These are phyloP conservation scores for Ceratosolen fusciceps DNA, from an alignment of 1,140 invertebrate genomes.

Conservation along the genomic window DNA sequence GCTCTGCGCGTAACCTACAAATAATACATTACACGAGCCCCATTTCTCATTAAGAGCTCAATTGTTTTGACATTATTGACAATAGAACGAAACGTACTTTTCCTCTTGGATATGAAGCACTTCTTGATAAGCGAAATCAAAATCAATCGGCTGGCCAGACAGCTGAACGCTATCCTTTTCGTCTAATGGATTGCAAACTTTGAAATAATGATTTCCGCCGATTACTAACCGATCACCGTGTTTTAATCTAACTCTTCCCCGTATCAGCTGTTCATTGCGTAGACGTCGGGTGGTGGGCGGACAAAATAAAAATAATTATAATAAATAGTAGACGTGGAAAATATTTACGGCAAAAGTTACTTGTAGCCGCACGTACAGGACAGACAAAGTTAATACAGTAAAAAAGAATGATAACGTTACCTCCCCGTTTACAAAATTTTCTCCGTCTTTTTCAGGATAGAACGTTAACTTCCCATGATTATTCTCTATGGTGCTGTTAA, in stretches of 20 bases:
- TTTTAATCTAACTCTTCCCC: constrained; percentile 67
- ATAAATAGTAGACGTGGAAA: neutral
- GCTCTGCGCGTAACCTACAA: constrained; percentile 66
- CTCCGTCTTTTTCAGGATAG: constrained; percentile 71
- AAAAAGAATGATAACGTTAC: constrained; percentile 56
- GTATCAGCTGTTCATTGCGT: constrained; percentile 59
- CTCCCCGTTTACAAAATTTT: constrained; percentile 79
- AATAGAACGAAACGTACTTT: constrained; percentile 56
- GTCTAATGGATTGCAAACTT: constrained; percentile 71
- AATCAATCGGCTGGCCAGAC: constrained; percentile 71
- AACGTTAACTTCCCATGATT: constrained; percentile 68
- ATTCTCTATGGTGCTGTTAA: constrained; percentile 68
- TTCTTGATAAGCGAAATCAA: constrained; percentile 77
- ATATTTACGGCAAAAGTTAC: no score
- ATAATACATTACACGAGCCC: no score
- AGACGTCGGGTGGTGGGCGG: no score
- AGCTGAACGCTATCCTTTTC: constrained; percentile 52
- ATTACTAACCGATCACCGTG: constrained; percentile 79
- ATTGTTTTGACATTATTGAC: neutral
- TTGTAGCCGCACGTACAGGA: no score
- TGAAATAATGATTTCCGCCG: constrained; percentile 80
- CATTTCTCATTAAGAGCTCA: no score
- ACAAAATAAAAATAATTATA: neutral
- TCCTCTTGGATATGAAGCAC: constrained; percentile 76
- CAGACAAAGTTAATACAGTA: no score